A percentile compares a stretch with the other conserved stretches of the same genome.
These are phyloP conservation scores for Gambusia yucatana DNA, from an alignment of 2,797 vertebrate genomes.

Conservation along the genomic window DNA sequence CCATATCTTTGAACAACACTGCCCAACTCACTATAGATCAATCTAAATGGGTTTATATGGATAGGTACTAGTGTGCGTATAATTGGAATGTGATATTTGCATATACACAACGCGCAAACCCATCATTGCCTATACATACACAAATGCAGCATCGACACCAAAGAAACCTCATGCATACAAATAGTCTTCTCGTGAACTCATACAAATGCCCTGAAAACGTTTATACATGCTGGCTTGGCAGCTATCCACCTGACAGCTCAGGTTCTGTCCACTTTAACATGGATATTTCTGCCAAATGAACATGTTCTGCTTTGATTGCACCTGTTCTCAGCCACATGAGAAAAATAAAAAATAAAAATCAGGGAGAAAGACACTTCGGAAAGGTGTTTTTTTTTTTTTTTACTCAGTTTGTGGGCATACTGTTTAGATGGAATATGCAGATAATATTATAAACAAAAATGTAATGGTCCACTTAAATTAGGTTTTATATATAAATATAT, in stretches of 20 bases:
- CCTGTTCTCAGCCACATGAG: not conserved
- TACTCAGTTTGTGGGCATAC: not conserved
- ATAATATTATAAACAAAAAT: not conserved
- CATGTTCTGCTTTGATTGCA: not conserved
- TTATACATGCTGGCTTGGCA: constrained; percentile 33
- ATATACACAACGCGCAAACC: not conserved
- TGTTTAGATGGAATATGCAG: not conserved
- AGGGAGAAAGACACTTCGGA: not conserved
- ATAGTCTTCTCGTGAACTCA: constrained; percentile 16
- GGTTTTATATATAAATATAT: not conserved
- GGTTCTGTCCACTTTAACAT: constrained; percentile 1
- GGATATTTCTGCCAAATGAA: not conserved
- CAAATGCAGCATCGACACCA: not conserved
- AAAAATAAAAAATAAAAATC: no score
- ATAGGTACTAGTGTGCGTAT: not conserved
- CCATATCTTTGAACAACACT: not conserved
- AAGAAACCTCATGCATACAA: constrained; percentile 25
- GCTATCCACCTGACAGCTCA: constrained; percentile 48
- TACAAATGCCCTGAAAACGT: constrained; percentile 7
- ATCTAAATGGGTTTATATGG: constrained; percentile 3
- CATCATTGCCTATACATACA: constrained; percentile 1
- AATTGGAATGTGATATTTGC: not conserved
- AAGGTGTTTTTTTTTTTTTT: not conserved
- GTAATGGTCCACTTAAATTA: not conserved
- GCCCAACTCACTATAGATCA: not conserved